These are phyloP conservation scores for Latrodectus elegans DNA, from an alignment of 2,888 invertebrate species.

Conservation along the genomic window DNA sequence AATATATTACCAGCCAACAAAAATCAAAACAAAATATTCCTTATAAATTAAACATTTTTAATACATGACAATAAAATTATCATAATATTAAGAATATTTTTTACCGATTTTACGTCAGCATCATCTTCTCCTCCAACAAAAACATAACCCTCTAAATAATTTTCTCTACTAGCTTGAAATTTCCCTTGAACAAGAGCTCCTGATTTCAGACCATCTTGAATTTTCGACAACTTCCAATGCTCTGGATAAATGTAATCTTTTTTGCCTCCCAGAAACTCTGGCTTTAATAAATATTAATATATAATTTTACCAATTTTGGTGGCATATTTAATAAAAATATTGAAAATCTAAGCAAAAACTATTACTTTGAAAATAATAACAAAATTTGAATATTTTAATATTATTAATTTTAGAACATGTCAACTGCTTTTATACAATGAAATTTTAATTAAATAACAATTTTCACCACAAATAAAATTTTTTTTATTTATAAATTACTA, in stretches of 20 bases:
- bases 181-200: constrained; percentile 86
- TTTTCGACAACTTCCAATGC: constrained; percentile 85
- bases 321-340: no score
- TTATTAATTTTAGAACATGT: no score
- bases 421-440: no score
- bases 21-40: no score
- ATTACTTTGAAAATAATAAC: neutral
- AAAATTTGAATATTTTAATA: no score
- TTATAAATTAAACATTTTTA: no score
- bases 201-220: constrained; percentile 86
- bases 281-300: constrained; percentile 34
- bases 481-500: no score
- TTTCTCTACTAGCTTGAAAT: constrained; percentile 86
- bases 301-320: neutral
- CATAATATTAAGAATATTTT: neutral
- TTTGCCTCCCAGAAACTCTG: constrained; percentile 70
- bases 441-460: no score
- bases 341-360: no score
- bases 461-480: no score
- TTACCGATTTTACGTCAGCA: constrained; percentile 51
- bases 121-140: constrained; percentile 83
- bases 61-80: neutral
- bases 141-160: constrained; percentile 92
- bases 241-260: constrained; percentile 86
- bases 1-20: no score